Evolutionary conservation across 2,888 invertebrate species (phyloP).

Genomic region (Tenthredo amoena): DNA sequence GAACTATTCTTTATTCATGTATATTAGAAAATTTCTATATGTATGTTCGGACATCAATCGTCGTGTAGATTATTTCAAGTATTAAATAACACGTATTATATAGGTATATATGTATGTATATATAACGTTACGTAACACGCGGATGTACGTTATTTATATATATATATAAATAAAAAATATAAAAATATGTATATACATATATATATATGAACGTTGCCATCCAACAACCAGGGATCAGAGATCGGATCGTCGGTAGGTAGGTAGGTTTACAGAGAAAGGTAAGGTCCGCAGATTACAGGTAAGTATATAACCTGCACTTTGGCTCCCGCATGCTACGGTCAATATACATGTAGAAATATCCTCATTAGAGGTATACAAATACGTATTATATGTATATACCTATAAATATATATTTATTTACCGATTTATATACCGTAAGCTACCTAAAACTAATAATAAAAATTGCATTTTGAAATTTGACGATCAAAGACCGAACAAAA

Average conservation of each 20-base stretch:
- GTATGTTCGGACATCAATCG: background rate
- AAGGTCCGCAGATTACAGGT: background rate
- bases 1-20: too few relatives aligned
- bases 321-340: background rate
- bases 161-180: too few relatives aligned
- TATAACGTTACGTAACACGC: constrained; percentile 33
- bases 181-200: background rate
- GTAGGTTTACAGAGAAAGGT: constrained; percentile 20
- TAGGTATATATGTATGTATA: background rate
- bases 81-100: background rate
- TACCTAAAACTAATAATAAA: background rate
- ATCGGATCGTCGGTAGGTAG: constrained; percentile 21
- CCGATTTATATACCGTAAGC: background rate
- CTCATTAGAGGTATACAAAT: background rate
- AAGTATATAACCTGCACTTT: background rate
- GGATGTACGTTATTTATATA: constrained; percentile 1
- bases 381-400: background rate
- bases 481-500: too few relatives aligned
- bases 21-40: too few relatives aligned
- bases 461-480: too few relatives aligned
- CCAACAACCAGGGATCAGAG: constrained; percentile 22
- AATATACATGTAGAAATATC: background rate
- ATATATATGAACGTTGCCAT: constrained; percentile 9
- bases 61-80: background rate
- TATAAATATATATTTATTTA: background rate